Conservation (phyloP, 92 coral and sea anemone genomes). For the Siderastrea radians region DNA sequence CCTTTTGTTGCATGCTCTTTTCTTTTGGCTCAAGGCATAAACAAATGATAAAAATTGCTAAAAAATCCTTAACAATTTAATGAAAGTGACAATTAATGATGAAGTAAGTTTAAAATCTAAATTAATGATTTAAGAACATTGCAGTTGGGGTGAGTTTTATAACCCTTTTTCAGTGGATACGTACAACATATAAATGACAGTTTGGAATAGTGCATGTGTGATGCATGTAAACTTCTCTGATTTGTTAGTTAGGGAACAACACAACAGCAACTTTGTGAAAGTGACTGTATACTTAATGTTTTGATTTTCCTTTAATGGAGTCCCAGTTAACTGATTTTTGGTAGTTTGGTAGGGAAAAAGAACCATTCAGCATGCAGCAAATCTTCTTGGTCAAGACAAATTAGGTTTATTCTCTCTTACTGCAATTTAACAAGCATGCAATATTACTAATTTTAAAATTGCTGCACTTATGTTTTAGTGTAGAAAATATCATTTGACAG, state of each 20-base stretch:
- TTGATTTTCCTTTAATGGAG: too few species aligned
- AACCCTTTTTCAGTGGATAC: too few species aligned
- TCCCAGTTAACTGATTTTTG: too few species aligned
- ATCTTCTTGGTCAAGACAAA: not conserved
- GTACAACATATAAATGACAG: not conserved
- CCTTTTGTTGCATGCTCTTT: constrained; percentile 10
- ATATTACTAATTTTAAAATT: not conserved
- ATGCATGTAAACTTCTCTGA: too few species aligned
- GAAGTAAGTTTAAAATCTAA: not conserved
- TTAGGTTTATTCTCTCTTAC: not conserved
- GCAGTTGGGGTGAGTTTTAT: not conserved
- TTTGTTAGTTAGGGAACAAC: too few species aligned
- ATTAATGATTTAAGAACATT: not conserved
- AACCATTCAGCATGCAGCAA: too few species aligned
- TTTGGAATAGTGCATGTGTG: not conserved
- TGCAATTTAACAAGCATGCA: not conserved
- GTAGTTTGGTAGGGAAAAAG: not conserved
- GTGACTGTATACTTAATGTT: too few species aligned
- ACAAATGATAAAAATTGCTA: not conserved
- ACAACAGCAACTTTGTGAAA: too few species aligned
- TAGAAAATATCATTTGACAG: not conserved
- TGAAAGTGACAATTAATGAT: not conserved
- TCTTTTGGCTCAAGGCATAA: not conserved
- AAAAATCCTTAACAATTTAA: not conserved
- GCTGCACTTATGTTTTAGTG: not conserved